Evolutionary conservation across 2,797 vertebrate genomes (phyloP).

Genomic region (Harpagifer antarcticus): DNA sequence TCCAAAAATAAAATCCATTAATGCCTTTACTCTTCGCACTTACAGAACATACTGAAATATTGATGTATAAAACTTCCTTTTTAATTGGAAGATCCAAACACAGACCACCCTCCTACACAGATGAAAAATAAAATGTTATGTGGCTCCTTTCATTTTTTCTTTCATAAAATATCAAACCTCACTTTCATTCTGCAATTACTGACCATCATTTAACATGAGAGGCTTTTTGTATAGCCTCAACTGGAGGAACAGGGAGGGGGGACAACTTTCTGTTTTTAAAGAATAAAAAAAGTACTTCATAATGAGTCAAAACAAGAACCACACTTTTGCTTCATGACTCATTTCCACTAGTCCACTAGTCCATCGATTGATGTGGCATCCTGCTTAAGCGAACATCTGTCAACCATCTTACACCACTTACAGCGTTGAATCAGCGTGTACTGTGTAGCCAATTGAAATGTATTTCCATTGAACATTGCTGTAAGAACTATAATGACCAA

Average conservation of each 20-base stretch:
- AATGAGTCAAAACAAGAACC: slow-evolving; percentile 7
- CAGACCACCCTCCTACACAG: slow-evolving; percentile 3
- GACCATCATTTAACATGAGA: background rate
- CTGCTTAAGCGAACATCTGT: background rate
- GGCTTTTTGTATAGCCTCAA: background rate
- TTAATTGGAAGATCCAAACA: slow-evolving; percentile 8
- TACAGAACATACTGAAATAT: slow-evolving; percentile 24
- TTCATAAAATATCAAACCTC: background rate
- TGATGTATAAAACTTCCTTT: slow-evolving; percentile 18
- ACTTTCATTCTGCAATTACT: background rate
- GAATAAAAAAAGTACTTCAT: background rate
- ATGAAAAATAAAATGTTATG: background rate
- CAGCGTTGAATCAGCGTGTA: background rate
- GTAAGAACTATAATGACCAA: too few relatives aligned
- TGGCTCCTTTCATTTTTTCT: background rate
- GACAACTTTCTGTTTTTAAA: background rate
- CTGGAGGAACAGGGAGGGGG: background rate
- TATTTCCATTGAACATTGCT: background rate
- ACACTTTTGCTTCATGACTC: background rate
- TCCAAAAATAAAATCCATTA: background rate
- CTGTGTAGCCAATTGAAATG: too few relatives aligned
- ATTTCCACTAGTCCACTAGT: background rate
- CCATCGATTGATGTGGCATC: background rate
- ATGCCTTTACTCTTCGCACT: background rate
- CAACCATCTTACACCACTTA: background rate